A percentile compares a stretch with the other conserved stretches of the same genome.
phyloP scores from a whole-genome alignment of 2,113 vertebrate genomes.

The Siniperca chuatsi region DNA sequence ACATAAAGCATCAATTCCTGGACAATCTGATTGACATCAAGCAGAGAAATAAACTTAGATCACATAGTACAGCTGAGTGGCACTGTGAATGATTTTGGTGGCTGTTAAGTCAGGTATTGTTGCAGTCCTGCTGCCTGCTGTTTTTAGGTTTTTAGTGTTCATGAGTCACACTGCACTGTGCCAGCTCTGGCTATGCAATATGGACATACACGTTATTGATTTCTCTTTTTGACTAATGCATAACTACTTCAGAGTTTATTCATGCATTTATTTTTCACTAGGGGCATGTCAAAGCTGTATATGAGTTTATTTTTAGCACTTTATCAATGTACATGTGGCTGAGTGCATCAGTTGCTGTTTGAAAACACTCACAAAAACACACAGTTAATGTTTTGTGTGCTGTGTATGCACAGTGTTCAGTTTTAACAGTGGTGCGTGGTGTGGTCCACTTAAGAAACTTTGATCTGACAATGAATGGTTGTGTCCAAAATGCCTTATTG shows the following conservation, averaged over 20 bases:
- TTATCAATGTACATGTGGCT: slow-evolving; percentile 53
- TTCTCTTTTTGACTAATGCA: slow-evolving; percentile 26
- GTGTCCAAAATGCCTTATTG: slow-evolving; percentile 72
- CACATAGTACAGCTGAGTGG: neutral
- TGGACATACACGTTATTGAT: slow-evolving; percentile 10
- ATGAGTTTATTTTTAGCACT: slow-evolving; percentile 67
- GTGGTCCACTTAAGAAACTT: slow-evolving; percentile 33
- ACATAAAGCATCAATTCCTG: slow-evolving; percentile 19
- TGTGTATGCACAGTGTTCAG: slow-evolving; percentile 29
- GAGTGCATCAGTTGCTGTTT: slow-evolving; percentile 30
- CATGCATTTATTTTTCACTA: slow-evolving; percentile 43
- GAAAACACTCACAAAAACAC: slow-evolving; percentile 23
- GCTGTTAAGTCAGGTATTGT: slow-evolving; percentile 9
- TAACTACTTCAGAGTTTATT: slow-evolving; percentile 10
- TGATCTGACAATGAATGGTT: slow-evolving; percentile 54
- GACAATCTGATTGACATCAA: slow-evolving; percentile 32
- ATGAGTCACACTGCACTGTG: slow-evolving; percentile 33
- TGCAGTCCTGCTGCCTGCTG: slow-evolving; percentile 4
- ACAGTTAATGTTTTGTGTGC: slow-evolving; percentile 28
- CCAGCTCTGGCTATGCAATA: slow-evolving; percentile 73
- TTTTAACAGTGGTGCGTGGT: slow-evolving; percentile 25
- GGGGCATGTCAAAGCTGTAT: slow-evolving; percentile 37
- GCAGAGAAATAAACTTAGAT: slow-evolving; percentile 1
- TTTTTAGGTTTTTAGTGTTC: slow-evolving; percentile 5
- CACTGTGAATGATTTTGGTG: slow-evolving; percentile 23